Percentiles rank a stretch among this genome's conserved stretches.
phyloP scores from a whole-genome alignment of 2,113 vertebrate genomes.

The Actenoides hombroni region DNA sequence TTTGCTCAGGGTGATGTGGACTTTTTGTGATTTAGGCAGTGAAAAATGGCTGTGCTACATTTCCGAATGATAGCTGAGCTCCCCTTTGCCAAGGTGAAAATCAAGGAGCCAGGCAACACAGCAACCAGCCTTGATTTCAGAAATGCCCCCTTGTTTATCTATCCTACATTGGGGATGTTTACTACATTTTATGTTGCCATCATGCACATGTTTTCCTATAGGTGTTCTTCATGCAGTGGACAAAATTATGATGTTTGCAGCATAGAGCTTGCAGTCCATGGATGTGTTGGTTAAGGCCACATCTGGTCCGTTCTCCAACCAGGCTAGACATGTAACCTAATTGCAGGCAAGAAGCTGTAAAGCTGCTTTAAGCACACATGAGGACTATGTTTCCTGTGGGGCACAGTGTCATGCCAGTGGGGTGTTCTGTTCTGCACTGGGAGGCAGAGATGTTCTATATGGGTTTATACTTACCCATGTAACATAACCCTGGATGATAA shows the following conservation, averaged over 20 bases:
- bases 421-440: not conserved
- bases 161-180: not conserved
- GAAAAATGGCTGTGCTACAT: rapidly evolving
- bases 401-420: not conserved
- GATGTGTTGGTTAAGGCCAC: not conserved
- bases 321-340: not conserved
- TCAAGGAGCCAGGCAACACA: not conserved
- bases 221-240: not conserved
- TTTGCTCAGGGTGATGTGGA: rapidly evolving
- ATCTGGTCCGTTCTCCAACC: not conserved
- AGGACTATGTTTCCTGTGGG: not conserved
- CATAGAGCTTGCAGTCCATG: not conserved
- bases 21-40: not conserved
- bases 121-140: not conserved
- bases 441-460: not conserved
- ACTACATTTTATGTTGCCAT: not conserved
- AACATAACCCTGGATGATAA: not conserved
- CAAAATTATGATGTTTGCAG: rapidly evolving
- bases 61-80: not conserved
- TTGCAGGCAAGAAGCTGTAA: not conserved
- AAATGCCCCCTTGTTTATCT: not conserved
- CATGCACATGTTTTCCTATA: not conserved
- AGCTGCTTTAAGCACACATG: not conserved
- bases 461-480: not conserved
- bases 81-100: not conserved